Base-by-base conservation (phyloP, 2,797 vertebrate genomes). In the Rhadinocentrus ornatus region DNA sequence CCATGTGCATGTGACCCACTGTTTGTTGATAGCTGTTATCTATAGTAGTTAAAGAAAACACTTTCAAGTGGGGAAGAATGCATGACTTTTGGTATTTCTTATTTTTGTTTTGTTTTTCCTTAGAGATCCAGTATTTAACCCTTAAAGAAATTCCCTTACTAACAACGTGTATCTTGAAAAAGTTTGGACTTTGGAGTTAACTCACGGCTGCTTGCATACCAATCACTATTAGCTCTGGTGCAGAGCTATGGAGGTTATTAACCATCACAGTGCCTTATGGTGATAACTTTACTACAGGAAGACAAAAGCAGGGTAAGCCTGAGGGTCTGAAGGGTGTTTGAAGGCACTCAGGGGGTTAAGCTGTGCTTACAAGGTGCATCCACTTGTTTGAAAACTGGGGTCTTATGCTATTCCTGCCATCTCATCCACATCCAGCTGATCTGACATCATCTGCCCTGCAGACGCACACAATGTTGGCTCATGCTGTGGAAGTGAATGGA, bases 321-420 rank as follows among this genome's bases (percentile, higher is more conserved):
- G 57, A 59, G 54, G 75, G 68, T 64, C 53, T 57, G 52, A 54
- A 8, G 3, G 61, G 41, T 37, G 35, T 86, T 79, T 85, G 74
- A 78, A 78, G 72, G 55, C 52, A 81, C 62, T 70, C 50, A 7
- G 52, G 72, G 69, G 73, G 70, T 78, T 87, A 87, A 91, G 88
- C 89, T 88, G 39, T 69, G 61, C 74, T 84, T 88, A 67, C 62
- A 78, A 60, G 65, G 63, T 69, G 20, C 75, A 57, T 80, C 72
- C 63, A 61, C 66, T 75, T 83, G 81, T 88, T 78, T 65, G 54
- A 77, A 86, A 82, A 69, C 37, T 73, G 50, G 71, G 68, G 62
- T 82, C 68, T 85, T 84, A 78, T 34, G 59, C 62, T 78, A 85
- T 88, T 86, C 82, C 89, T 89, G 87, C 81, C 84, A 62, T 85